These are phyloP conservation scores for Aradophagus sp. DNA, from an alignment of 1,140 invertebrate species.

Conservation along the genomic window DNA sequence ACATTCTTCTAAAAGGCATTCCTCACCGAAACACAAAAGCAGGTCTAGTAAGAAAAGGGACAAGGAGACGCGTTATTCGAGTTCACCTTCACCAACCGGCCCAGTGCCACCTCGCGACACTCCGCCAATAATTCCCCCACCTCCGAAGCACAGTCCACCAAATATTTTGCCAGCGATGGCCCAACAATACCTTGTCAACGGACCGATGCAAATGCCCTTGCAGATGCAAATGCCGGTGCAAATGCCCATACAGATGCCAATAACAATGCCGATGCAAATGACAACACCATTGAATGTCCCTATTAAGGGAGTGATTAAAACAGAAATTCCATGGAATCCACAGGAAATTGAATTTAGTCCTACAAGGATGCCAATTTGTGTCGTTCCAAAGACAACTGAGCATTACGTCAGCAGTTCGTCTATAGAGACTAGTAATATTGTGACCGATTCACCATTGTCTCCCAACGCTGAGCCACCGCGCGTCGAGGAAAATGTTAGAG, in stretches of 20 bases:
- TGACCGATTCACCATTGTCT: slow-evolving; percentile 15
- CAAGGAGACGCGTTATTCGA: neutral
- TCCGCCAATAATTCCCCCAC: neutral
- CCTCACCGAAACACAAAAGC: neutral
- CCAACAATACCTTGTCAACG: neutral
- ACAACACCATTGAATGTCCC: neutral
- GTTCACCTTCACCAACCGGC: neutral
- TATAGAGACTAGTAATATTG: neutral
- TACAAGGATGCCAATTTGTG: slow-evolving; percentile 11
- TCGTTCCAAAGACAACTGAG: slow-evolving; percentile 1
- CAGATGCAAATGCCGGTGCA: slow-evolving; percentile 7
- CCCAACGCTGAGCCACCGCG: neutral
- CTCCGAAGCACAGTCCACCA: slow-evolving; percentile 1
- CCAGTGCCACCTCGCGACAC: neutral
- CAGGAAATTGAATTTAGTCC: slow-evolving; percentile 27
- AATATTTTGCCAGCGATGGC: neutral
- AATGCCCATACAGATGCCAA: slow-evolving; percentile 3
- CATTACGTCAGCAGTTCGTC: neutral
- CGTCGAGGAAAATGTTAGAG: slow-evolving; percentile 2
- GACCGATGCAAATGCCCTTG: slow-evolving; percentile 5
- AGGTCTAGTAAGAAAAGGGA: neutral
- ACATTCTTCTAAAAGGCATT: neutral
- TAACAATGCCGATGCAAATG: slow-evolving; percentile 3
- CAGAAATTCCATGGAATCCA: neutral
- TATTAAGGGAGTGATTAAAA: neutral